Base-by-base conservation (phyloP, 1,140 invertebrate species). In the Tetragonula clypearis region DNA sequence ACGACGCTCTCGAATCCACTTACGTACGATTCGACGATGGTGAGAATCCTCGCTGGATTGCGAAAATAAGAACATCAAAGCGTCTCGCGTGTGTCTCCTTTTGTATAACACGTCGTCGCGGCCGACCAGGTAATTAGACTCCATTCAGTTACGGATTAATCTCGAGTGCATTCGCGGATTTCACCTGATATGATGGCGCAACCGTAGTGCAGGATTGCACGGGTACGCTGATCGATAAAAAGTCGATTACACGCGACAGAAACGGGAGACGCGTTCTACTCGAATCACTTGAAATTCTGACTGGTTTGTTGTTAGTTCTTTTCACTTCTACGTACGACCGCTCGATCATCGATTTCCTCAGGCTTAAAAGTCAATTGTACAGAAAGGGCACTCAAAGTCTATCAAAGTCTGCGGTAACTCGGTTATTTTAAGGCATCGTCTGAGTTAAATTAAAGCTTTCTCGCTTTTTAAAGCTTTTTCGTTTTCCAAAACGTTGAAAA, bases 111-210 rank as follows among this genome's bases (percentile, higher is more conserved):
- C 15, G 41, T 76, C 62, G 80, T 73, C 71, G n/a, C 78, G 53
- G 56, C 53, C 72, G 5, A 60, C 55, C 56, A 15, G 65, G 82
- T 84, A 84, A 84, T 84, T 84, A 84, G 76, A 26, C 49, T 35
- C 76, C 49, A 84, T 84, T 84, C 77, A 84, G 53, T 84, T 84
- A 84, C 58, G 82, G 35, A 73, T 84, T 84, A 84, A 79, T 79
- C 68, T 84, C 76, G 56, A n/a, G 73, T 62, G 55, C 26, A 53
- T 82, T 60, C 41, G 66, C 30, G 68, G 77, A 79, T 84, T 84
- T 84, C 82, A 73, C 82, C n/a, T 53, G 2, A 41, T 4, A 30
- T 84, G 82, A 30, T 84, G 82, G 26, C 73, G 82, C 68, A 84
- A 84, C 68, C 65, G 41, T 49, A 49, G 41, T 8, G 4, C 5